A percentile compares a stretch with the other conserved stretches of the same genome.
Evolutionary conservation across 2,888 invertebrate genomes (phyloP).

Genomic region (Tetramorium bicarinatum): DNA sequence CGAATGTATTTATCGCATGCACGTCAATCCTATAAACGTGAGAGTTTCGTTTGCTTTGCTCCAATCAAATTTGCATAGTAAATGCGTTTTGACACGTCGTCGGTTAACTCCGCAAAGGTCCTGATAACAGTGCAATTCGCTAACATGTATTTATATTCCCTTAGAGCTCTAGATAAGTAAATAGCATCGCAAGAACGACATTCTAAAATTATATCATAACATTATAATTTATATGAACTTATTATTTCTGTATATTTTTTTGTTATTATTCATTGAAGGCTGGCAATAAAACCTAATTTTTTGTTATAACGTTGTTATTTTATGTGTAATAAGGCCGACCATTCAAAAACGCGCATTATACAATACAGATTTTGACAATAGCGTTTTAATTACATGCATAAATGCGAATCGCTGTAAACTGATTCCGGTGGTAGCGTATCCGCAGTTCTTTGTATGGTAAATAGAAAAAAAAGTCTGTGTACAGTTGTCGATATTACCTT

Average conservation of each 20-base stretch:
- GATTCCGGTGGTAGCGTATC: constrained; percentile 71
- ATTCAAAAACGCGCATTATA: constrained; percentile 31
- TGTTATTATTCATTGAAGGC: constrained; percentile 46
- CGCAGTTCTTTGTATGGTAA: constrained; percentile 46
- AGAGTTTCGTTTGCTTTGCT: constrained; percentile 53
- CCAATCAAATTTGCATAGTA: constrained; percentile 57
- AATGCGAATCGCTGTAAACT: constrained; percentile 65
- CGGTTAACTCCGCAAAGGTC: constrained; percentile 48
- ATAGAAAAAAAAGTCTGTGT: constrained; percentile 57
- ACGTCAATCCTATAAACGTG: constrained; percentile 52
- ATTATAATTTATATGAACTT: constrained; percentile 37
- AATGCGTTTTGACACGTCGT: constrained; percentile 52
- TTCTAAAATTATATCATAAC: constrained; percentile 18
- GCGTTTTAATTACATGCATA: constrained; percentile 49
- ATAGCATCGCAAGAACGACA: constrained; percentile 18
- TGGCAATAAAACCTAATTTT: constrained; percentile 43
- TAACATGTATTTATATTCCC: constrained; percentile 35
- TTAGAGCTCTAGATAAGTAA: constrained; percentile 9
- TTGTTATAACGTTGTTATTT: constrained; percentile 46
- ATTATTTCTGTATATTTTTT: constrained; percentile 51
- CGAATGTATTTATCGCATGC: constrained; percentile 48
- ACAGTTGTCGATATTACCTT: constrained; percentile 58
- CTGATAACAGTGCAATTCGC: constrained; percentile 36
- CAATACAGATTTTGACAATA: constrained; percentile 31
- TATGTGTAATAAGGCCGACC: constrained; percentile 27